Evolutionary conservation across 2,888 invertebrate genomes (phyloP), one percentile per base, ranked within the genome.

Genomic region (Ormyrus thymus): DNA sequence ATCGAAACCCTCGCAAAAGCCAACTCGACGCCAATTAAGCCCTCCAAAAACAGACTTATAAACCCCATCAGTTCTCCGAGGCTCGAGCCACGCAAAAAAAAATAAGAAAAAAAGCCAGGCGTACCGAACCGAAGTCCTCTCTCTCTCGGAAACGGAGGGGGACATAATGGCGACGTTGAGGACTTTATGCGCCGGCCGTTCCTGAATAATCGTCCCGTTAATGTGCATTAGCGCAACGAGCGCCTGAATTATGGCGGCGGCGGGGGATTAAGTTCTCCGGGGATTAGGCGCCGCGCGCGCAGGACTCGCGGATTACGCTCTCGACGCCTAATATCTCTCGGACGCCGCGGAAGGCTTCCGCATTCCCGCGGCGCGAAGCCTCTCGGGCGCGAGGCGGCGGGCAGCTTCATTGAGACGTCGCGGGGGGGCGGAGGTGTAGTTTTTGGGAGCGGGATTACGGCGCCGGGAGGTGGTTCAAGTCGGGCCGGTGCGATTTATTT

Each of bases 201-300:
- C 13, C 51, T 77, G 77, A 71, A 77, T 71, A 77, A 77, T 72
- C 61, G 72, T 48, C 53, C 72, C 77, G 77, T 77, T 77, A 77
- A 72, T 77, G 76, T 64, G 70, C 69, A 70, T 76, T 69, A 75
- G 69, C n/a, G 53, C 70, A 48, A 45, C 7, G 48, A 72, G 53
- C 15, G 13, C 45, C 56, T 62, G 64, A 61, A 64, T 71, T 71
- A 71, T 51, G 48, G n/a, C 13, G 46, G 6, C 29, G 29, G 43
- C 43, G 13, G 9, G 45, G 58, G 65, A 65, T 74, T 74, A 65
- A 58, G 50, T 58, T 73, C 61, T 62, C 58, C 2, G 15, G 51
- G 72, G 72, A 73, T 73, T 73, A 73, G 53, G 53, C 15, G 1
- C 7, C 7, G 29, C 50, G 48, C 9, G 29, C 13, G 59, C 45